Percentiles rank a stretch among this genome's conserved stretches.
These are phyloP conservation scores for Sebastiscus albofasciatus DNA, from an alignment of 2,797 vertebrate genomes.

Conservation along the genomic window DNA sequence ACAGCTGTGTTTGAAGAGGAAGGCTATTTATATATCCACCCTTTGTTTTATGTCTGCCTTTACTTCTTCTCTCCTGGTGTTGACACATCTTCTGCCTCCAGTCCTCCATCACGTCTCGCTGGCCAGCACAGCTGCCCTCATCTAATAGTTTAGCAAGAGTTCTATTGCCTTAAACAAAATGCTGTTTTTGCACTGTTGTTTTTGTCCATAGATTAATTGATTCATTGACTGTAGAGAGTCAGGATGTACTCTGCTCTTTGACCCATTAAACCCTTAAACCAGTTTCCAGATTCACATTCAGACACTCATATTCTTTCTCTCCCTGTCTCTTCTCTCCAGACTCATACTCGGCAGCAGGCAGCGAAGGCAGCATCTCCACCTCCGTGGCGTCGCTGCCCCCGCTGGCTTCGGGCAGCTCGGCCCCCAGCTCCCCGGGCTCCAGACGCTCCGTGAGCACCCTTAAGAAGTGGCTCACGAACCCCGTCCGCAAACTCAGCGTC, in stretches of 20 bases:
- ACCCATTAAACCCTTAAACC: conserved; percentile 3
- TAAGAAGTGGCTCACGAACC: conserved; percentile 93
- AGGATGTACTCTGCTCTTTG: conserved; percentile 13
- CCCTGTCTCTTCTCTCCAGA: conserved; percentile 74
- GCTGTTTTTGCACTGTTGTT: conserved; percentile 7
- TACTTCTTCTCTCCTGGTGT: conserved; percentile 24
- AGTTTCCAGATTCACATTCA: too few species aligned
- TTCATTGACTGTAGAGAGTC: conserved; percentile 4
- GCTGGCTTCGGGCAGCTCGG: conserved; percentile 88
- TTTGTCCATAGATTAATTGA: conserved; percentile 14
- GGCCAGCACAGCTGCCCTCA: conserved; percentile 7
- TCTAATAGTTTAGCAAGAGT: not conserved
- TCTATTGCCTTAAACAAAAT: not conserved
- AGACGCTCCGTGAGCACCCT: conserved; percentile 89
- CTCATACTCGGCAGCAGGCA: conserved; percentile 91
- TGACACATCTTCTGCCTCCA: conserved; percentile 24
- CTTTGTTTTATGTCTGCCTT: conserved; percentile 49
- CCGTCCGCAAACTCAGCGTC: conserved; percentile 88
- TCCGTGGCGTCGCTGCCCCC: conserved; percentile 90
- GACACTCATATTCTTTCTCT: not conserved
- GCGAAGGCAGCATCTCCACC: conserved; percentile 91
- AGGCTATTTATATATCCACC: conserved; percentile 47
- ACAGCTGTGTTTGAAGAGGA: conserved; percentile 58
- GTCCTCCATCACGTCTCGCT: conserved; percentile 9
- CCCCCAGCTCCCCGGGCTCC: conserved; percentile 88